Percentiles rank a stretch among this genome's conserved stretches.
Evolutionary conservation across 2,797 vertebrate genomes (phyloP).

Genomic region (Pipistrellus nathusii): DNA sequence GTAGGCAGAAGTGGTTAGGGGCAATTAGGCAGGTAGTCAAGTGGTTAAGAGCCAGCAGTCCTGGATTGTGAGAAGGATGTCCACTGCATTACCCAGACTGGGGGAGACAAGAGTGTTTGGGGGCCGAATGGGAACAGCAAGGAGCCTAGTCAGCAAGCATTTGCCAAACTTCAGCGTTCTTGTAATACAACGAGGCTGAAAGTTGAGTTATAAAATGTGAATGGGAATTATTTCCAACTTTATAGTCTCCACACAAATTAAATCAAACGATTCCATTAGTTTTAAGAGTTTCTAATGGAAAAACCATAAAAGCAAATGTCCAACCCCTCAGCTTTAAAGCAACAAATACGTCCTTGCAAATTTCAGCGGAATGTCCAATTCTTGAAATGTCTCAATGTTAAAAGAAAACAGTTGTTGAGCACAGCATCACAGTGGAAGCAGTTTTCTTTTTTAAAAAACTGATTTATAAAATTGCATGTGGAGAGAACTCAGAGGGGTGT

Average conservation of each 20-base stretch:
- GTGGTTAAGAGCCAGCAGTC: too few relatives aligned
- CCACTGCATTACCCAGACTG: background rate
- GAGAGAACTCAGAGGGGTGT: background rate
- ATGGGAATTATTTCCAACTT: slow-evolving; percentile 1
- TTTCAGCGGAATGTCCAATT: slow-evolving; percentile 41
- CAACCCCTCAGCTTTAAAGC: slow-evolving; percentile 13
- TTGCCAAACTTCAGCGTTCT: background rate
- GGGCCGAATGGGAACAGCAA: accelerated
- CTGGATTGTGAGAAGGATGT: too few relatives aligned
- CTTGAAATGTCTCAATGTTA: slow-evolving; percentile 33
- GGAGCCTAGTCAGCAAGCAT: background rate
- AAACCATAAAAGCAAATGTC: slow-evolving; percentile 58
- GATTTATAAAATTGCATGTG: slow-evolving; percentile 61
- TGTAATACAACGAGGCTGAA: slow-evolving; percentile 19
- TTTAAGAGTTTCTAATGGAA: slow-evolving; percentile 58
- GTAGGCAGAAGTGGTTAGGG: too few relatives aligned
- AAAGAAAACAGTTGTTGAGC: slow-evolving; percentile 58
- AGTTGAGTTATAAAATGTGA: slow-evolving; percentile 36
- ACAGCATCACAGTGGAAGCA: slow-evolving; percentile 46
- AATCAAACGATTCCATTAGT: slow-evolving; percentile 36
- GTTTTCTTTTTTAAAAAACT: background rate
- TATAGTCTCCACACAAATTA: slow-evolving; percentile 7
- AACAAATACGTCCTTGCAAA: background rate
- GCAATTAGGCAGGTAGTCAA: too few relatives aligned
- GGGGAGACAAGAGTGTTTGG: background rate